phyloP scores from a whole-genome alignment of 2,797 vertebrate genomes.

The Champsocephalus esox region DNA sequence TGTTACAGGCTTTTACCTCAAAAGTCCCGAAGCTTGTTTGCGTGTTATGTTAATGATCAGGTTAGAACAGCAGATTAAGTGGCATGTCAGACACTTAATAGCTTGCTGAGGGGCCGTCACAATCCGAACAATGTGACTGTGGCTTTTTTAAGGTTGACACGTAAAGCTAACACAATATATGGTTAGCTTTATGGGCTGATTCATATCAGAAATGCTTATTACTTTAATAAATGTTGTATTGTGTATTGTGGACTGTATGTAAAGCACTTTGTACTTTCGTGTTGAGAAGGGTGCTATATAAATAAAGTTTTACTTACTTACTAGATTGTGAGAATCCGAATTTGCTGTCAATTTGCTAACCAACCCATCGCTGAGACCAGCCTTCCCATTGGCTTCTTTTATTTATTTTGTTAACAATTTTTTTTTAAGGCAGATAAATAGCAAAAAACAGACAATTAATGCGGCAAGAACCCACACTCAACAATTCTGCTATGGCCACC shows the following conservation, averaged over 20 bases:
- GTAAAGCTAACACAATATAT: neutral
- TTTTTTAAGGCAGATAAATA: no score
- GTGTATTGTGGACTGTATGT: no score
- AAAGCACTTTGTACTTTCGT: no score
- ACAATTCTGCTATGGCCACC: neutral
- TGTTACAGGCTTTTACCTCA: neutral
- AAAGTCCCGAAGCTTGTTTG: conserved; percentile 8
- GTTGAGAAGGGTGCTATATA: no score
- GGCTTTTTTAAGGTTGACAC: conserved; percentile 1
- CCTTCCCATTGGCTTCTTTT: neutral
- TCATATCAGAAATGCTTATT: neutral
- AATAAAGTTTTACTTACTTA: no score
- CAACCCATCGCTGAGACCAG: neutral
- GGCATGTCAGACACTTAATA: conserved; percentile 19
- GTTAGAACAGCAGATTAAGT: conserved; percentile 3
- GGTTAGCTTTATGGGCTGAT: neutral
- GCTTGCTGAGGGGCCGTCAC: conserved; percentile 11
- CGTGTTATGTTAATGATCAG: conserved; percentile 10
- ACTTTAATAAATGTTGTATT: neutral
- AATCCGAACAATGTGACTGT: neutral
- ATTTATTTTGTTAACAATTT: neutral
- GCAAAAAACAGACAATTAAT: no score
- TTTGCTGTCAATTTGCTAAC: neutral
- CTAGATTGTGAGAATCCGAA: neutral
- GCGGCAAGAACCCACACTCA: neutral